These are phyloP conservation scores for Lasiurus cinereus DNA, from an alignment of 2,113 vertebrate species.

Conservation along the genomic window DNA sequence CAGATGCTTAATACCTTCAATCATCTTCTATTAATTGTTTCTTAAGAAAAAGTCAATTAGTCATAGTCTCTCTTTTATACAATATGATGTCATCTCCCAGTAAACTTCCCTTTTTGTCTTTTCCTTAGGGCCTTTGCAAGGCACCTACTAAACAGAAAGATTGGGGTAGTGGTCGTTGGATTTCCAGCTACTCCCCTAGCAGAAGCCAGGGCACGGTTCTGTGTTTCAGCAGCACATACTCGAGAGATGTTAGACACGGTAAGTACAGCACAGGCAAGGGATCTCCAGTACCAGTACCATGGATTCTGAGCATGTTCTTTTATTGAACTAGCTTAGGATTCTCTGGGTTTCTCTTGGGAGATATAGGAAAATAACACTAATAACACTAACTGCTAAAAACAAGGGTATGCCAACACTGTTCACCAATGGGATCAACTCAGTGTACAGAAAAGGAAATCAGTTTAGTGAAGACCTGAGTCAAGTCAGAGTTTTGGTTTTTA, in stretches of 20 bases:
- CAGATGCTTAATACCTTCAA: neutral
- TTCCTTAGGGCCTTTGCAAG: conserved; percentile 92
- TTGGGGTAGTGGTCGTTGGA: conserved; percentile 95
- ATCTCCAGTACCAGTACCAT: neutral
- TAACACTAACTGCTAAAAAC: neutral
- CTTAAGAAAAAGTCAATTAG: neutral
- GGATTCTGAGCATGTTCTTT: conserved; percentile 39
- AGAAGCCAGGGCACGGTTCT: conserved; percentile 95
- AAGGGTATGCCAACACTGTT: neutral
- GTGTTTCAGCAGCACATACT: conserved; percentile 94
- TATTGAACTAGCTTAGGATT: neutral
- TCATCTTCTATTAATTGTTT: neutral
- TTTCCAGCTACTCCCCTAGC: conserved; percentile 95
- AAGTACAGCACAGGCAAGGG: conserved; percentile 73
- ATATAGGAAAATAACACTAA: neutral
- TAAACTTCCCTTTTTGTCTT: conserved; percentile 13
- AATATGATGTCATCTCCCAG: neutral
- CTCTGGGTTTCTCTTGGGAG: neutral
- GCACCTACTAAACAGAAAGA: conserved; percentile 91
- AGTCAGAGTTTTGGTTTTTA: conserved; percentile 4
- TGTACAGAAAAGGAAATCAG: conserved; percentile 1
- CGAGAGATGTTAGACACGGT: conserved; percentile 93
- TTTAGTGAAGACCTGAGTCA: conserved; percentile 46
- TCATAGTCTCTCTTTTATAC: neutral
- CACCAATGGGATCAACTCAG: neutral